phyloP scores from a whole-genome alignment of 2,888 invertebrate genomes.

The Ormyrus rosae region DNA sequence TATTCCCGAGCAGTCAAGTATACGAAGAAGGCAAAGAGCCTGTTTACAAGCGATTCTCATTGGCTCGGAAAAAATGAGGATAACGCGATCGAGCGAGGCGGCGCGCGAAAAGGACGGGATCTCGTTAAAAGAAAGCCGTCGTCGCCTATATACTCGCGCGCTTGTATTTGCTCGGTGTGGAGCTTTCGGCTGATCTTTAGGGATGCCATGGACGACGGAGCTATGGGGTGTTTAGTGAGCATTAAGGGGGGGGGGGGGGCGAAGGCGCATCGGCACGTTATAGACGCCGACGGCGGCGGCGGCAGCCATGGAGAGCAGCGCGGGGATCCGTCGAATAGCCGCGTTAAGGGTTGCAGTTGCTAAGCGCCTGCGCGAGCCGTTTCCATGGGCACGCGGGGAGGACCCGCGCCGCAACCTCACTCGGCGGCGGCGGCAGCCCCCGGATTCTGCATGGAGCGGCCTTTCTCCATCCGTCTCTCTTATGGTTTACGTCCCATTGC shows the following conservation, averaged over 20 bases:
- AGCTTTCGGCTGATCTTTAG: conserved; percentile 14
- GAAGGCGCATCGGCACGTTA: conserved; percentile 59
- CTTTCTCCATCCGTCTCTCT: conserved; percentile 6
- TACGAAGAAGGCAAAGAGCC: too few relatives aligned
- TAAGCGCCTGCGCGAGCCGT: conserved; percentile 70
- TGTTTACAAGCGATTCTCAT: too few relatives aligned
- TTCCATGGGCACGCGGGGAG: conserved; percentile 71
- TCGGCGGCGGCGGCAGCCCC: too few relatives aligned
- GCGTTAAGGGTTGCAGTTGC: conserved; percentile 63
- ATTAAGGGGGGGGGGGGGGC: conserved; percentile 68
- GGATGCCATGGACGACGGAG: conserved; percentile 50
- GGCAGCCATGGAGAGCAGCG: conserved; percentile 61
- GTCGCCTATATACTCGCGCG: too few relatives aligned
- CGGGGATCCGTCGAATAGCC: conserved; percentile 66
- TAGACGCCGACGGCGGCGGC: conserved; percentile 36
- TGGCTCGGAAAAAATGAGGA: too few relatives aligned
- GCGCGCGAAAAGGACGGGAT: too few relatives aligned
- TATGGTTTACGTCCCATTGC: conserved; percentile 20
- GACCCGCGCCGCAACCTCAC: conserved; percentile 59
- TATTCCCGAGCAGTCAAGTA: too few relatives aligned
- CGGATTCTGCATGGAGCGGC: too few relatives aligned
- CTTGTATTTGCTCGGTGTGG: too few relatives aligned
- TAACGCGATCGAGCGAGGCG: too few relatives aligned
- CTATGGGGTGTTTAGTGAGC: conserved; percentile 74
- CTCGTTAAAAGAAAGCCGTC: too few relatives aligned